These are phyloP conservation scores for Catharus minimus DNA, from an alignment of 2,113 vertebrate genomes.

Conservation along the genomic window DNA sequence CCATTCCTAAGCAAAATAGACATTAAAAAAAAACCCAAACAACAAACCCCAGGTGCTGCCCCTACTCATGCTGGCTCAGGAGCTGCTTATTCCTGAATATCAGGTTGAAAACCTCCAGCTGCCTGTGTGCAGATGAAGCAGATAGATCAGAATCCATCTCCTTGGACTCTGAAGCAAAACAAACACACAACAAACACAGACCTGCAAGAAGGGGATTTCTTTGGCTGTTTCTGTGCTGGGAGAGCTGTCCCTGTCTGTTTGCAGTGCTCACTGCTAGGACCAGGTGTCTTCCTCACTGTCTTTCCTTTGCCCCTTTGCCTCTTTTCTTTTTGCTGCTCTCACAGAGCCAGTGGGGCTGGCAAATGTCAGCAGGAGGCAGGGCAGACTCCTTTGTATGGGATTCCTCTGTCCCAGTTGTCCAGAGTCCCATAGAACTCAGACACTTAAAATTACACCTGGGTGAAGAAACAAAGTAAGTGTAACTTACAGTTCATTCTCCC, in stretches of 20 bases:
- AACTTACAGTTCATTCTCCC: neutral
- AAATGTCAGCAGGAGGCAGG: neutral
- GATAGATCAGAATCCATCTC: neutral
- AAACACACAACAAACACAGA: neutral
- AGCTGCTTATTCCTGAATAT: neutral
- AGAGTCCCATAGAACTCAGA: constrained; percentile 3
- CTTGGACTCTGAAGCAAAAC: neutral
- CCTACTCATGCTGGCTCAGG: rapidly evolving
- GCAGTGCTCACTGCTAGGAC: neutral
- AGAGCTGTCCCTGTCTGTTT: neutral
- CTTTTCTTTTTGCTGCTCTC: neutral
- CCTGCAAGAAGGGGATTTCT: neutral
- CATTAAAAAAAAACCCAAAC: neutral
- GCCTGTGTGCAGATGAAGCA: neutral
- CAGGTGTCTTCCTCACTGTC: neutral
- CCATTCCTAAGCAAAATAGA: neutral
- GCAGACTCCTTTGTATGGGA: neutral
- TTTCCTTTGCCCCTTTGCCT: neutral
- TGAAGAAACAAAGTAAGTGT: neutral
- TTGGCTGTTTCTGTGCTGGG: neutral
- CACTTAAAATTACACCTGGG: constrained; percentile 30
- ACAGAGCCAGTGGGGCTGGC: neutral
- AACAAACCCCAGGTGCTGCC: neutral
- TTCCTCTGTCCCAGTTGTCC: neutral
- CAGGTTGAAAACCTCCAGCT: neutral